Evolutionary conservation across 1,140 invertebrate species (phyloP).

Genomic region (Colletes latitarsis): DNA sequence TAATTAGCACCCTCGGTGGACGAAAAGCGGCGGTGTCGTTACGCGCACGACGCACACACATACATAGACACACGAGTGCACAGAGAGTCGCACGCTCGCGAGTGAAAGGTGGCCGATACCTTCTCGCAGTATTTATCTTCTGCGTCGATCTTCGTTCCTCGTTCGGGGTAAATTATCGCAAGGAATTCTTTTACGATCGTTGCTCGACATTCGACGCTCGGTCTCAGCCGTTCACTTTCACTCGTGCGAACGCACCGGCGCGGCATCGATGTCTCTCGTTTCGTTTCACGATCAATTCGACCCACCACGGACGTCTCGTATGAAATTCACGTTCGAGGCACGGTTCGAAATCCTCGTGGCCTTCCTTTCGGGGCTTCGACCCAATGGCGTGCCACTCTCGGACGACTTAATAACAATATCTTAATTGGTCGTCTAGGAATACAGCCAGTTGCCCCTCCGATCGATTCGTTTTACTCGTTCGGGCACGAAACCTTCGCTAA

Average conservation of each 20-base stretch:
- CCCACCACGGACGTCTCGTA: neutral
- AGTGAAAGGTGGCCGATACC: conserved; percentile 45
- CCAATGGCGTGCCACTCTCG: neutral
- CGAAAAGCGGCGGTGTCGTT: conserved; percentile 16
- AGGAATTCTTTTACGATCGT: conserved; percentile 59
- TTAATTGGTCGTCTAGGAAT: too few relatives aligned
- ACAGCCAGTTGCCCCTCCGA: too few relatives aligned
- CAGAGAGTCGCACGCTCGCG: conserved; percentile 16
- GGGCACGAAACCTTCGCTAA: too few relatives aligned
- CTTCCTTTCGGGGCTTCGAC: neutral
- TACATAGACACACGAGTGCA: too few relatives aligned
- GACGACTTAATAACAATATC: too few relatives aligned
- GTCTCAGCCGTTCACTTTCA: conserved; percentile 62
- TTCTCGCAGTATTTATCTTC: conserved; percentile 16
- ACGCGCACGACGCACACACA: too few relatives aligned
- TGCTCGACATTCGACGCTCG: conserved; percentile 57
- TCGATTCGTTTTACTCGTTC: too few relatives aligned
- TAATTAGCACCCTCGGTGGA: conserved; percentile 33
- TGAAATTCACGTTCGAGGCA: conserved; percentile 20
- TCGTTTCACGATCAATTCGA: conserved; percentile 5
- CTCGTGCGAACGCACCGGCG: conserved; percentile 21
- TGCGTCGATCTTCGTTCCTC: conserved; percentile 42
- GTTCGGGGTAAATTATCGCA: conserved; percentile 44
- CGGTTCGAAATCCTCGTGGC: neutral
- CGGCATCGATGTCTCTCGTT: neutral